Conservation (phyloP, 2,113 vertebrate species). For the Gymnarchus niloticus region DNA sequence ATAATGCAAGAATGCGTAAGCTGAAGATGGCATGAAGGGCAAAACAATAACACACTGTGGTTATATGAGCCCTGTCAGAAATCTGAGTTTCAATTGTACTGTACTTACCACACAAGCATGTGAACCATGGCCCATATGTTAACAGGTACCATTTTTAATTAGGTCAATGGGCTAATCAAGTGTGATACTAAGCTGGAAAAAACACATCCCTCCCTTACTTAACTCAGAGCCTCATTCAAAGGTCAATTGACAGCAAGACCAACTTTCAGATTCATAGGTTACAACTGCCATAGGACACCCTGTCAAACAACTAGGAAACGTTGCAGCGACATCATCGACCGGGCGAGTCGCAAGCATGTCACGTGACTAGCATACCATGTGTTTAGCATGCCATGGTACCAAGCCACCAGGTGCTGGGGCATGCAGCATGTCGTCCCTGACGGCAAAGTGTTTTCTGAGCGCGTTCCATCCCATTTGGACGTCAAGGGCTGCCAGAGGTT, state of each 20-base stretch:
- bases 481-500: not conserved
- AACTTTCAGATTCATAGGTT: not conserved
- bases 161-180: too few relatives aligned
- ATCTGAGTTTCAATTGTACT: not conserved
- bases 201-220: not conserved
- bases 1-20: not conserved
- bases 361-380: constrained; percentile 5
- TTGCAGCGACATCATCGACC: not conserved
- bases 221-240: not conserved
- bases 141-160: not conserved
- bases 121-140: not conserved
- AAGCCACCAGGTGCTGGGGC: not conserved
- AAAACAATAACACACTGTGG: not conserved
- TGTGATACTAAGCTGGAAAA: not conserved
- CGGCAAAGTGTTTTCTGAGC: not conserved
- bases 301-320: not conserved
- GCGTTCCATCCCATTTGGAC: not conserved
- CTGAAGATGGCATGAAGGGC: not conserved
- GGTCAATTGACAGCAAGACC: not conserved
- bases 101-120: not conserved
- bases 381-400: constrained; percentile 1
- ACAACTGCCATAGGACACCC: not conserved
- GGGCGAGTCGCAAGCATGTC: not conserved
- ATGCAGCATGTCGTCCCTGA: not conserved
- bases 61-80: not conserved